phyloP scores from a whole-genome alignment of 2,113 vertebrate species.

The Upupa epops region DNA sequence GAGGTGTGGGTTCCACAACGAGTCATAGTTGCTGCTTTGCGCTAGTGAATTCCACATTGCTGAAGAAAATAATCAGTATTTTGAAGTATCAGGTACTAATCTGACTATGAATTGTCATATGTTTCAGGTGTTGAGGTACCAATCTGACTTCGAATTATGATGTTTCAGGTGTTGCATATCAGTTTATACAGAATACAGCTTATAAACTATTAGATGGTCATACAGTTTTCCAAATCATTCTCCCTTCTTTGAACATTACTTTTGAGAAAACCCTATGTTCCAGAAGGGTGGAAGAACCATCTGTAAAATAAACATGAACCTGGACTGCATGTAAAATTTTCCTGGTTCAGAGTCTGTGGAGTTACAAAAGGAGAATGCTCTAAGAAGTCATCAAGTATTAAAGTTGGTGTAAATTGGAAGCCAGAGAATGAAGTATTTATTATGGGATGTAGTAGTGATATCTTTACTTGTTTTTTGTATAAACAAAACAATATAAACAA shows the following conservation, averaged over 20 bases:
- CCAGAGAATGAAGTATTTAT: neutral
- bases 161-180: neutral
- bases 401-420: neutral
- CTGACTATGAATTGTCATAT: neutral
- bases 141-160: too few relatives aligned
- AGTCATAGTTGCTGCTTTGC: neutral
- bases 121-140: too few relatives aligned
- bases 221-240: neutral
- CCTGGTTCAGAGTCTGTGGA: neutral
- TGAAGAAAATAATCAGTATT: neutral
- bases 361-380: neutral
- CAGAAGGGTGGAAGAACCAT: neutral
- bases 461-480: neutral
- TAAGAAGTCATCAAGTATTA: neutral
- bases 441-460: neutral
- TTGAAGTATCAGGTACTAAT: neutral
- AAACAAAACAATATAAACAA: neutral
- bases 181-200: neutral
- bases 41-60: neutral
- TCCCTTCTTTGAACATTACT: neutral
- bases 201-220: neutral
- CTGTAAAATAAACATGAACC: neutral
- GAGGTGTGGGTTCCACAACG: rapidly evolving
- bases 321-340: neutral
- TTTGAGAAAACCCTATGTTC: neutral